Percentiles rank a stretch among this genome's conserved stretches.
These are phyloP conservation scores for Amorpha juglandis DNA, from an alignment of 2,888 invertebrate genomes.

Conservation along the genomic window DNA sequence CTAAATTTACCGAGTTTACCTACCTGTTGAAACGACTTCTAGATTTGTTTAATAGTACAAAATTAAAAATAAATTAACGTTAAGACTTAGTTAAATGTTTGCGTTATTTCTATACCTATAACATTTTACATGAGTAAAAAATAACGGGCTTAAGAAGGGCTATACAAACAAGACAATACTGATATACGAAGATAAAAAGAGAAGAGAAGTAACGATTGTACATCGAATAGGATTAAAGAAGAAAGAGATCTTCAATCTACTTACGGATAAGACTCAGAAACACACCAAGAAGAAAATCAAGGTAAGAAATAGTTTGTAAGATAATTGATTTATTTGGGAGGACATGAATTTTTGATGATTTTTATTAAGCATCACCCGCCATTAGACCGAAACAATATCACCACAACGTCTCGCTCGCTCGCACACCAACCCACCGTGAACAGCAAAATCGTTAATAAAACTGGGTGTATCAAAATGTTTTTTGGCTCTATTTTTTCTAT, in stretches of 20 bases:
- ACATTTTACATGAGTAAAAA: conserved; percentile 79
- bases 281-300: conserved; percentile 35
- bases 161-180: conserved; percentile 67
- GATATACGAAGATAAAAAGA: conserved; percentile 40
- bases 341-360: conserved; percentile 10
- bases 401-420: conserved; percentile 66
- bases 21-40: conserved; percentile 80
- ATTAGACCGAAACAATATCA: conserved; percentile 48
- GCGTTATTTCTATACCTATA: conserved; percentile 80
- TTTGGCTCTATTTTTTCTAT: background rate
- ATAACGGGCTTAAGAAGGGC: conserved; percentile 75
- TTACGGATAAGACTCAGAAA: conserved; percentile 30
- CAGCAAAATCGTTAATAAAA: conserved; percentile 14
- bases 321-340: background rate
- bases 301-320: conserved; percentile 37
- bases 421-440: conserved; percentile 31
- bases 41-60: conserved; percentile 84
- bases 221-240: conserved; percentile 38
- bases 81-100: conserved; percentile 81
- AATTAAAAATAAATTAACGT: conserved; percentile 81
- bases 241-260: conserved; percentile 35
- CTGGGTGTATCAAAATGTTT: background rate
- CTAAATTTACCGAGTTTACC: conserved; percentile 80
- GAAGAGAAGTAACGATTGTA: conserved; percentile 35
- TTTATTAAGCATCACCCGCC: conserved; percentile 37